Percentiles rank a stretch among this genome's conserved stretches.
Conservation (phyloP, 2,888 invertebrate genomes). For the Heterodera filipjevi region DNA sequence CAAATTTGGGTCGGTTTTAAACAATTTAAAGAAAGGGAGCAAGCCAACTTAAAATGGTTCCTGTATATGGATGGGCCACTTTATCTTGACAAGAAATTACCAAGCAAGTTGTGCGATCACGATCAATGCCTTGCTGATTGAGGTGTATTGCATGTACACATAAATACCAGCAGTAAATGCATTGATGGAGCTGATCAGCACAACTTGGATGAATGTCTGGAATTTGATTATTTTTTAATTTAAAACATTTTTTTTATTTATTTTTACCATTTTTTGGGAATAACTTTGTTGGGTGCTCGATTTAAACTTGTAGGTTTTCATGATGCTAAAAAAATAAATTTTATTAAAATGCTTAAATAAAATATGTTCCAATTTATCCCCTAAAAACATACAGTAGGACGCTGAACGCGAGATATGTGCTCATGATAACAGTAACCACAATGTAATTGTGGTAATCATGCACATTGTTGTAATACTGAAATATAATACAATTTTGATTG, state of each 20-base stretch:
- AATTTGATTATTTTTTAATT: not conserved
- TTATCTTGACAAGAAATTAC: too few relatives aligned
- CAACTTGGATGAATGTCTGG: not conserved
- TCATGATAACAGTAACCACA: constrained; percentile 3
- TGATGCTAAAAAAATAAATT: not conserved
- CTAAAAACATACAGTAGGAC: too few relatives aligned
- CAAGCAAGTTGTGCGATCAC: not conserved
- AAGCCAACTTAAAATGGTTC: too few relatives aligned
- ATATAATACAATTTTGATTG: not conserved
- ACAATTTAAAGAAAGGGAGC: too few relatives aligned
- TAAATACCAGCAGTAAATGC: constrained; percentile 4
- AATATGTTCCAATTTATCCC: not conserved
- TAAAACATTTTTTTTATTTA: not conserved
- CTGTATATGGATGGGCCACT: too few relatives aligned
- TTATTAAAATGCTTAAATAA: not conserved
- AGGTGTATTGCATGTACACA: constrained; percentile 3
- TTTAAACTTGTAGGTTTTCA: constrained; percentile 6
- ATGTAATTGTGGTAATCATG: not conserved
- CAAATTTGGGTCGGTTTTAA: too few relatives aligned
- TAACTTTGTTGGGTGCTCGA: not conserved
- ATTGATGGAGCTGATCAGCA: constrained; percentile 9
- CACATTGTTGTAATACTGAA: constrained; percentile 10
- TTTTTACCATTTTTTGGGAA: constrained; percentile 5
- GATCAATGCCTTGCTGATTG: not conserved
- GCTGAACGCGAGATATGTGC: not conserved